phyloP scores from a whole-genome alignment of 2,888 invertebrate genomes.

The Drosophila antonietae region DNA sequence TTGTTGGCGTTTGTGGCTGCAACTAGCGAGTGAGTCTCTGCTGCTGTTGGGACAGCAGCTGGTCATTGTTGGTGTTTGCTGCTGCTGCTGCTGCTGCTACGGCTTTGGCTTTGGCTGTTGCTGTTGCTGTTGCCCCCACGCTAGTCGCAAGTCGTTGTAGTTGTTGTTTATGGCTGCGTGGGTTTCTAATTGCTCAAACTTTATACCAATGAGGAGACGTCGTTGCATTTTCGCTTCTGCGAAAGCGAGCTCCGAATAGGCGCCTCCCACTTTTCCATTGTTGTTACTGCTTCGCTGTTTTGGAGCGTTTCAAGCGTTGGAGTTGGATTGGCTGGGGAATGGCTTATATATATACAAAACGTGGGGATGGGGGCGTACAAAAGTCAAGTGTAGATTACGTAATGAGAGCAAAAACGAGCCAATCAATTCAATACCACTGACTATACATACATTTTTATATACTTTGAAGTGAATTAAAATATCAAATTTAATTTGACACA shows the following conservation, averaged over 20 bases:
- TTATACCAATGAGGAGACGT: conserved; percentile 80
- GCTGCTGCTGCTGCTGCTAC: background rate
- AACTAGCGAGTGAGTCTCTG: conserved; percentile 31
- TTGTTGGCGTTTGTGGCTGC: conserved; percentile 43
- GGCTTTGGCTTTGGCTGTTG: conserved; percentile 1
- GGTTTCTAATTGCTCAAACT: conserved; percentile 83
- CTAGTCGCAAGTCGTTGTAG: conserved; percentile 48
- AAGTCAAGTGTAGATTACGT: conserved; percentile 28
- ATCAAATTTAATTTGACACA: background rate
- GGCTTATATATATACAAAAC: conserved; percentile 2
- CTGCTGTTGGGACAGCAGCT: conserved; percentile 36
- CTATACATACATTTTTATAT: background rate
- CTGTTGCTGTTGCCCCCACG: conserved; percentile 44
- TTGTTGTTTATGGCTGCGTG: conserved; percentile 82
- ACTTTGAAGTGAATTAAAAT: background rate
- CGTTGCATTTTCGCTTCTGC: conserved; percentile 77
- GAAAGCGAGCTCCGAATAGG: conserved; percentile 74
- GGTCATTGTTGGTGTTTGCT: conserved; percentile 20
- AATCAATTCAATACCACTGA: background rate
- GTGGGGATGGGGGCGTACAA: conserved; percentile 31
- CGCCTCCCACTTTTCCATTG: conserved; percentile 80
- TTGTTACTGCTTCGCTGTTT: conserved; percentile 47
- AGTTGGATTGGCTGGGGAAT: conserved; percentile 39
- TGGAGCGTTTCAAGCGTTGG: conserved; percentile 43
- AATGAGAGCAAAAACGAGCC: conserved; percentile 1